Evolutionary conservation across 2,113 vertebrate species (phyloP).

Genomic region (Dicaeum eximium): DNA sequence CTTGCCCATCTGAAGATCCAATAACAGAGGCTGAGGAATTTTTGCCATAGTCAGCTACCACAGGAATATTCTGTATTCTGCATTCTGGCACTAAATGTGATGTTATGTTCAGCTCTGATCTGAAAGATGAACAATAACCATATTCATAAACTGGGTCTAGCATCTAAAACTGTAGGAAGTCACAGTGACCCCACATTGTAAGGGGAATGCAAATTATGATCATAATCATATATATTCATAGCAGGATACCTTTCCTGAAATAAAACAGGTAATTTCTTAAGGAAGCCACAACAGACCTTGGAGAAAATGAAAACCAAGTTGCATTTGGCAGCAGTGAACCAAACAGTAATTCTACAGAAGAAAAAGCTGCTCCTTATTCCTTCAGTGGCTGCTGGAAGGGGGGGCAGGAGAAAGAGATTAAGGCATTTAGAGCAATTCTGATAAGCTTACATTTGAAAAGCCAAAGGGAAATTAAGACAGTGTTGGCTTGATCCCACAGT

Average conservation of each 20-base stretch:
- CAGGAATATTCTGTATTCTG: not conserved
- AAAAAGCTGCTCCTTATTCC: not conserved
- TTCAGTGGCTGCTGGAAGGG: not conserved
- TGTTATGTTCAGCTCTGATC: not conserved
- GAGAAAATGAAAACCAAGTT: not conserved
- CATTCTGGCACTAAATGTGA: not conserved
- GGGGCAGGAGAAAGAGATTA: not conserved
- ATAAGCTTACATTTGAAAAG: conserved; percentile 2
- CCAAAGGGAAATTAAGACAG: conserved; percentile 2
- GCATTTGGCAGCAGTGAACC: not conserved
- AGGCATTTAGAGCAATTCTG: not conserved
- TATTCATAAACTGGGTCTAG: not conserved
- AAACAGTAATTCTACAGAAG: not conserved
- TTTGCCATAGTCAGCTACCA: not conserved
- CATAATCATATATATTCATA: not conserved
- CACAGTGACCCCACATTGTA: not conserved
- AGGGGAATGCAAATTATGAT: not conserved
- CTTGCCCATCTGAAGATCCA: no score
- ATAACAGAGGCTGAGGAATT: not conserved
- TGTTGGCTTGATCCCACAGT: not conserved
- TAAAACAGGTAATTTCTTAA: not conserved
- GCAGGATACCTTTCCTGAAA: not conserved
- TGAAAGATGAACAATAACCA: not conserved
- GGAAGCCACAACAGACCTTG: not conserved
- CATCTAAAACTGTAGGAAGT: not conserved